These are phyloP conservation scores for Drosophila kokeensis DNA, from an alignment of 2,888 invertebrate species.

Conservation along the genomic window DNA sequence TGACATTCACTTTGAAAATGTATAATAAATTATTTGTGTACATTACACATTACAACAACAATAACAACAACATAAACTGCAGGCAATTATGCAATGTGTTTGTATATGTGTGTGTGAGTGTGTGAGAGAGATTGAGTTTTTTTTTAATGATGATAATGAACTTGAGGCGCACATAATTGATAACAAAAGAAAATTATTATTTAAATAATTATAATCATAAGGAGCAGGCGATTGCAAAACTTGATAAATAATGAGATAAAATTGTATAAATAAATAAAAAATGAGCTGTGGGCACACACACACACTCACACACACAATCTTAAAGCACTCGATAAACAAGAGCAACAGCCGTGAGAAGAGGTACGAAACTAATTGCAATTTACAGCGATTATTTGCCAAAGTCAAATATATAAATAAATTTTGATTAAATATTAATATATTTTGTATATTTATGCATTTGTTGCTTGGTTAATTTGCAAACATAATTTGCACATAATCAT, in stretches of 20 bases:
- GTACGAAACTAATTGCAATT: slow-evolving; percentile 69
- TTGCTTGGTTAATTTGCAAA: slow-evolving; percentile 35
- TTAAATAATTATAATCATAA: slow-evolving; percentile 25
- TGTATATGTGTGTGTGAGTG: slow-evolving; percentile 11
- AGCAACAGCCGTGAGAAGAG: slow-evolving; percentile 54
- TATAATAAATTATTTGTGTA: slow-evolving; percentile 42
- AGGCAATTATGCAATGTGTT: slow-evolving; percentile 54
- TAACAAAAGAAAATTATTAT: slow-evolving; percentile 66
- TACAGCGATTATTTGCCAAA: slow-evolving; percentile 70
- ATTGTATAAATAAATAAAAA: slow-evolving; percentile 69
- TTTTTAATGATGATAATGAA: slow-evolving; percentile 77
- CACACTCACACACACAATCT: slow-evolving; percentile 2
- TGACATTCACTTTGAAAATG: slow-evolving; percentile 67
- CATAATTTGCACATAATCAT: slow-evolving; percentile 44
- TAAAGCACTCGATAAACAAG: slow-evolving; percentile 28
- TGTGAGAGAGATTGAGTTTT: slow-evolving; percentile 25
- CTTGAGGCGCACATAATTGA: slow-evolving; percentile 69
- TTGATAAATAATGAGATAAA: slow-evolving; percentile 57
- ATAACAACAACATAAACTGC: slow-evolving; percentile 31
- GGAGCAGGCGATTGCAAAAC: slow-evolving; percentile 36
- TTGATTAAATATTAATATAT: slow-evolving; percentile 8
- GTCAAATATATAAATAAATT: slow-evolving; percentile 53
- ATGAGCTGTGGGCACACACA: slow-evolving; percentile 27
- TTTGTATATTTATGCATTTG: slow-evolving; percentile 13
- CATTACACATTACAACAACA: slow-evolving; percentile 44